Evolutionary conservation across 2,888 invertebrate species (phyloP), one percentile per base, ranked within the genome.

Genomic region (Eumerus sabulonum): DNA sequence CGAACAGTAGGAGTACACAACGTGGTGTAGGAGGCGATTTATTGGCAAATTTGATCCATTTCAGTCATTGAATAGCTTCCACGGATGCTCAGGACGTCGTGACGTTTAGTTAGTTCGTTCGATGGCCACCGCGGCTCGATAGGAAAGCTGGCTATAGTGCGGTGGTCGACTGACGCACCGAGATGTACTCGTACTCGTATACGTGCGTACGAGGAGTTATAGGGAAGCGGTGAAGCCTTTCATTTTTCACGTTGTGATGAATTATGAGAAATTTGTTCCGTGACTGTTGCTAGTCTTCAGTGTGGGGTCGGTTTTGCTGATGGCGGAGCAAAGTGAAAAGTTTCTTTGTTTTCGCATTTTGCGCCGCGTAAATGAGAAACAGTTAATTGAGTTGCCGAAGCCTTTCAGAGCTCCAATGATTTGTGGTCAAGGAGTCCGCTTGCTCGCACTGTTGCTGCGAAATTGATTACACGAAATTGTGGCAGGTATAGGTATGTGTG

Each of bases 21-120:
- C 3, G 27, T 4, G 54, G 63, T 68, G 64, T 57, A 64, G 50
- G 42, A 44, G 40, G 50, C 68, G 74, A 79, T 79, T 79, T 79
- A 79, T 79, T 64, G 64, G 68, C 16, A 54, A 79, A 79, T 74
- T 74, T 73, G 79, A 79, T 73, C 79, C 79, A 74, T 79, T 79
- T 64, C 68, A 79, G 74, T 79, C 74, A 73, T 79, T 77, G 72
- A 68, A 53, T 63, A 27, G 67, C 38, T 64, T 53, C 63, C 53
- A 40, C 36, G 35, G 17, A 17, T 57, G 9, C 36, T 40, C 40
- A 9, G 40, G 3, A 11, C 3, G 3, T 40, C 27, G 27, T 27
- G 27, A 27, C 27, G 27, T 27, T 27, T 7, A 7, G 27, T 27
- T 27, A 27, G 27, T 27, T 27, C 27, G 27, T n/a, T n/a, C n/a